Conservation (phyloP, 2,888 invertebrate genomes). For the Sphaeridia pumilis region DNA sequence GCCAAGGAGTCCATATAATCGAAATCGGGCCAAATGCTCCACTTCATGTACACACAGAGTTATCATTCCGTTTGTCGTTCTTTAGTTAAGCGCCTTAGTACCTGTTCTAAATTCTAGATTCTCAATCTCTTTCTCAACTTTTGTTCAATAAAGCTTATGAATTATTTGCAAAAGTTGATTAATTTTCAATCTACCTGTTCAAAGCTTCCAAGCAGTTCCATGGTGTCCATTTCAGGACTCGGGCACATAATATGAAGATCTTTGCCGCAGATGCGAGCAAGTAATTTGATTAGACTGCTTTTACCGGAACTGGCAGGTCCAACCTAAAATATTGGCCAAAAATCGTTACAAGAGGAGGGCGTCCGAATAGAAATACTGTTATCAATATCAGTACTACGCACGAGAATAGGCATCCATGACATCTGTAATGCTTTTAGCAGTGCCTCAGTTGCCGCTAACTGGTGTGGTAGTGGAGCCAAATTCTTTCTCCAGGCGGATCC, state of each 20-base stretch:
- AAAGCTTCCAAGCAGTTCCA: slow-evolving; percentile 90
- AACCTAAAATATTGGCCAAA: slow-evolving; percentile 43
- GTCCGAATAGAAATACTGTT: background rate
- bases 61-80: too few relatives aligned
- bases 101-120: too few relatives aligned
- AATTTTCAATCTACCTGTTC: slow-evolving; percentile 62
- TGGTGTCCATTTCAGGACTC: slow-evolving; percentile 86
- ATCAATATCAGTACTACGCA: slow-evolving; percentile 41
- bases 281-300: slow-evolving; percentile 59
- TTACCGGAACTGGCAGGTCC: slow-evolving; percentile 69
- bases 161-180: background rate
- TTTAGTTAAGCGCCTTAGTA: too few relatives aligned
- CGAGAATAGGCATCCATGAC: slow-evolving; percentile 85
- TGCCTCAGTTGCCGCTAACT: slow-evolving; percentile 59
- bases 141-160: background rate
- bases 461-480: slow-evolving; percentile 46
- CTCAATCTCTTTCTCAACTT: background rate
- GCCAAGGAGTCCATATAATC: too few relatives aligned
- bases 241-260: slow-evolving; percentile 64
- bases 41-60: too few relatives aligned
- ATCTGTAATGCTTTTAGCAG: slow-evolving; percentile 75
- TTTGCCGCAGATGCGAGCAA: slow-evolving; percentile 63
- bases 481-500: slow-evolving; percentile 34
- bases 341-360: too few relatives aligned
- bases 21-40: too few relatives aligned